A percentile compares a stretch with the other conserved stretches of the same genome.
Conservation (phyloP, 1,140 invertebrate species). For the Manduca sexta region DNA sequence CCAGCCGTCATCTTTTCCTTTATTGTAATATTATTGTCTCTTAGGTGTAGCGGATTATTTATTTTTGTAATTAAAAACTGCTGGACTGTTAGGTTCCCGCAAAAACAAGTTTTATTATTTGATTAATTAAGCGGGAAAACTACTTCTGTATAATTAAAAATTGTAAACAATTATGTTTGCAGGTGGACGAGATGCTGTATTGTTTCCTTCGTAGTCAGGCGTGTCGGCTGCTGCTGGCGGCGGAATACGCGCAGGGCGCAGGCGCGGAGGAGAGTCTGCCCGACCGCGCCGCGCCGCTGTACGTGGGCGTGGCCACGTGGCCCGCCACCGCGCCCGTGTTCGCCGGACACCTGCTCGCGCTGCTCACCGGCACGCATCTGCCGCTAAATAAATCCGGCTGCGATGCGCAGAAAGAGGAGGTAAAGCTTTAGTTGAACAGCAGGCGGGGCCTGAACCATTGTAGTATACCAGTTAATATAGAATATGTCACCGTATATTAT, state of each 20-base stretch:
- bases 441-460: no score
- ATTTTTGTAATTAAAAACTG: no score
- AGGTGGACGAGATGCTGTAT: constrained; percentile 83
- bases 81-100: no score
- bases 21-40: no score
- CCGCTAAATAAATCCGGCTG: constrained; percentile 30
- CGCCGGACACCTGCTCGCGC: constrained; percentile 62
- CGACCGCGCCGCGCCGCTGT: constrained; percentile 61
- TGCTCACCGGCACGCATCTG: constrained; percentile 72
- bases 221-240: constrained; percentile 79
- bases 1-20: no score
- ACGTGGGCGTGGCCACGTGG: constrained; percentile 74
- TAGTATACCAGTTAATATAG: no score
- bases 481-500: no score
- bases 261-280: constrained; percentile 12
- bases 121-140: no score
- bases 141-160: no score
- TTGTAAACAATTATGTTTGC: neutral
- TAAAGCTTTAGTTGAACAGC: no score
- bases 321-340: constrained; percentile 65
- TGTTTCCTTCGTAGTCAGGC: constrained; percentile 84
- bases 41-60: no score
- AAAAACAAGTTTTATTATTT: no score
- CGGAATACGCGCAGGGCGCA: constrained; percentile 58
- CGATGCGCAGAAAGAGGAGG: constrained; percentile 14